Conservation (phyloP, 2,888 invertebrate genomes). For the Tachina lurida region DNA sequence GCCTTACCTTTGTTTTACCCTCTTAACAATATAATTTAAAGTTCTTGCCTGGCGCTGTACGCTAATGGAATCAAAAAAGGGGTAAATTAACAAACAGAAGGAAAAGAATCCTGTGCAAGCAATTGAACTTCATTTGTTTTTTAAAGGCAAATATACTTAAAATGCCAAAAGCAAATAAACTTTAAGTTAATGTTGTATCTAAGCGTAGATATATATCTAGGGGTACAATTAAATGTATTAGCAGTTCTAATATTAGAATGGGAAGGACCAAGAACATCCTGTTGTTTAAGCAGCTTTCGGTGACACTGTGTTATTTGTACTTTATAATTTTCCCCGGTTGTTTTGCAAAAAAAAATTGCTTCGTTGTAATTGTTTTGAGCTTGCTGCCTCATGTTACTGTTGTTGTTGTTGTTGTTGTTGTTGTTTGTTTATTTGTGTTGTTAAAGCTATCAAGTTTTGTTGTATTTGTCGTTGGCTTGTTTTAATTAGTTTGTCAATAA, state of each 20-base stretch:
- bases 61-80: not conserved
- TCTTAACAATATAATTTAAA: conserved; percentile 37
- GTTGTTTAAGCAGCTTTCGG: conserved; percentile 23
- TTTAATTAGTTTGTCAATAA: conserved; percentile 67
- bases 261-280: not conserved
- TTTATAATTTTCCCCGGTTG: not conserved
- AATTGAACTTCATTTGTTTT: conserved; percentile 63
- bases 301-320: not conserved
- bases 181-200: not conserved
- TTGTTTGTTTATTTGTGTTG: not conserved
- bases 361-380: conserved; percentile 54
- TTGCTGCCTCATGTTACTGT: conserved; percentile 8
- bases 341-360: conserved; percentile 26
- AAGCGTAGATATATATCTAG: not conserved
- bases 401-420: not conserved
- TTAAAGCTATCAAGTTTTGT: not conserved
- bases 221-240: not conserved
- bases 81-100: conserved; percentile 44
- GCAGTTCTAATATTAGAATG: not conserved
- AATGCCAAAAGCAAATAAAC: conserved; percentile 7
- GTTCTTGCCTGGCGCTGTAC: conserved; percentile 32
- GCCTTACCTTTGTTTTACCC: not conserved
- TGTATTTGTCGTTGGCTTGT: conserved; percentile 20
- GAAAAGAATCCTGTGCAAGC: conserved; percentile 57
- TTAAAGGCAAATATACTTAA: conserved; percentile 6